phyloP scores from a whole-genome alignment of 2,888 invertebrate genomes.

The Anoncus sp. region DNA sequence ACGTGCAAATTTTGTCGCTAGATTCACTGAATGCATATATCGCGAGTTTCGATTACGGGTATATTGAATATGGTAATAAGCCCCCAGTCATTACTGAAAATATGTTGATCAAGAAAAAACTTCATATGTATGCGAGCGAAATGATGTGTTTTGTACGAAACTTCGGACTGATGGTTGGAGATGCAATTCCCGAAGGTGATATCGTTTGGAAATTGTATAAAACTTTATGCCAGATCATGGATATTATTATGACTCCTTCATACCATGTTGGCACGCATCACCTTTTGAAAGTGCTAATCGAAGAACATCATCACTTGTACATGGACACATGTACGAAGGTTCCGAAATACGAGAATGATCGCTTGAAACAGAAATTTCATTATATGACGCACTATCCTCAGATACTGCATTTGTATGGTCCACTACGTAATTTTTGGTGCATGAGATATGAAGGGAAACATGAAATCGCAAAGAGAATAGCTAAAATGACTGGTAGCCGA shows the following conservation, averaged over 20 bases:
- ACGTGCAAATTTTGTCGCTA: constrained; percentile 26
- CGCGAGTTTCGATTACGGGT: constrained; percentile 39
- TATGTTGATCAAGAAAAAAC: constrained; percentile 45
- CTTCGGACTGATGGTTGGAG: constrained; percentile 10
- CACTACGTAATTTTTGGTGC: constrained; percentile 33
- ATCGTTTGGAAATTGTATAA: constrained; percentile 43
- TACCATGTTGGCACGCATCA: constrained; percentile 26
- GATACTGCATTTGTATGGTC: constrained; percentile 4
- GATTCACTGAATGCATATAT: constrained; percentile 37
- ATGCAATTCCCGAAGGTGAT: neutral
- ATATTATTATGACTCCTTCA: constrained; percentile 29
- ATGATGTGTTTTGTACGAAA: neutral
- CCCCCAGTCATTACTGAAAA: constrained; percentile 43
- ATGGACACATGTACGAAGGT: constrained; percentile 22
- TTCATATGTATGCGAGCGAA: constrained; percentile 49
- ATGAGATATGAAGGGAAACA: constrained; percentile 51
- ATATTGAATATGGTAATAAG: constrained; percentile 43
- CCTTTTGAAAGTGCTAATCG: constrained; percentile 30
- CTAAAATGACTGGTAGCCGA: constrained; percentile 26
- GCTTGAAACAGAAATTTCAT: constrained; percentile 42
- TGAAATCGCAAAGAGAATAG: constrained; percentile 24
- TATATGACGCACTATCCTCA: constrained; percentile 36
- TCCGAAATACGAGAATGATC: constrained; percentile 1
- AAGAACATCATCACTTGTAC: constrained; percentile 46
- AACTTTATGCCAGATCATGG: constrained; percentile 40